Conservation (phyloP, 1,140 invertebrate species). For the Eurosta solidaginis region DNA sequence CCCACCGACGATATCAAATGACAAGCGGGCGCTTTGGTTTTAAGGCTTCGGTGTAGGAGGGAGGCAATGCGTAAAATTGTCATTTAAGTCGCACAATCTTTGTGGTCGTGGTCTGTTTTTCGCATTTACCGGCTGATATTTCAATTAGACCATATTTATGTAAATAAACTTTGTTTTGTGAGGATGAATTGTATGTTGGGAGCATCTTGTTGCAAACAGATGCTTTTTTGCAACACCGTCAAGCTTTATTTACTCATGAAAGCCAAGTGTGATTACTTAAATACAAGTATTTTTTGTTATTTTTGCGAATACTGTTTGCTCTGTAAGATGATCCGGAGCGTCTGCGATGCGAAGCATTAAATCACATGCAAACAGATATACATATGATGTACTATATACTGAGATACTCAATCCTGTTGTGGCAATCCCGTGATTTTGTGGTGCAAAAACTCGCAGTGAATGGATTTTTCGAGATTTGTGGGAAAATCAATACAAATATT, state of each 20-base stretch:
- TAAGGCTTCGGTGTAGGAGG: neutral
- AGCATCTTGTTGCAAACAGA: conserved; percentile 17
- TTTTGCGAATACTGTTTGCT: neutral
- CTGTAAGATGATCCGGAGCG: neutral
- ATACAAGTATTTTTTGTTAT: neutral
- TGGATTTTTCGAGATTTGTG: too few species aligned
- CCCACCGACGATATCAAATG: too few species aligned
- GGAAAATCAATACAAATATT: too few species aligned
- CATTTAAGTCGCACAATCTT: neutral
- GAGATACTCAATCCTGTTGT: too few species aligned
- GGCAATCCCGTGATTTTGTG: too few species aligned
- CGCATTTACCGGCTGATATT: neutral
- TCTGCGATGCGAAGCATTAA: neutral
- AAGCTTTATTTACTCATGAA: neutral
- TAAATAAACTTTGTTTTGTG: neutral
- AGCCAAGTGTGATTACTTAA: neutral
- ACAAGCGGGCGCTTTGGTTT: neutral
- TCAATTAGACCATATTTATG: neutral
- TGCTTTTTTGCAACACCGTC: neutral
- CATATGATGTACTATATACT: too few species aligned
- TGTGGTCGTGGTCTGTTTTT: neutral
- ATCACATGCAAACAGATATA: neutral
- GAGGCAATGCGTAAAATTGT: conserved; percentile 2
- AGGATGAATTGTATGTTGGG: neutral
- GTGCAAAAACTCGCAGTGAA: too few species aligned